Conservation (phyloP, 2,888 invertebrate species). For the Xanthia icteritia region DNA sequence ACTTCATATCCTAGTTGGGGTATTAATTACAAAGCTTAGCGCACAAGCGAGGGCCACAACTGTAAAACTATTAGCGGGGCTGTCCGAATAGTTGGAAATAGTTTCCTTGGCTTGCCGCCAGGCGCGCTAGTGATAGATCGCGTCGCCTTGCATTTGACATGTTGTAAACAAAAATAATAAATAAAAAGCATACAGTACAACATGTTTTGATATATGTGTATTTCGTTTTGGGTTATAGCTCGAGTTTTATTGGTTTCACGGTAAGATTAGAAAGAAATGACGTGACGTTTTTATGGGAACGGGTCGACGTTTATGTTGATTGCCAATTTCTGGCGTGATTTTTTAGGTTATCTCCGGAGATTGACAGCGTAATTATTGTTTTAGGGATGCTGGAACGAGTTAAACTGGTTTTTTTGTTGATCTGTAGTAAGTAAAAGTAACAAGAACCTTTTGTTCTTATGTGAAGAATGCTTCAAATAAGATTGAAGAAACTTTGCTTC, state of each 20-base stretch:
- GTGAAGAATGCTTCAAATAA: background rate
- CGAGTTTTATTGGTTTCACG: constrained; percentile 83
- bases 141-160: constrained; percentile 83
- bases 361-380: constrained; percentile 58
- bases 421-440: background rate
- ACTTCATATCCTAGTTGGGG: constrained; percentile 72
- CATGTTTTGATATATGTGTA: constrained; percentile 82
- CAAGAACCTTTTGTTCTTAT: background rate
- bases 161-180: constrained; percentile 87
- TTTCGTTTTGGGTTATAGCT: constrained; percentile 79
- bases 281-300: constrained; percentile 72
- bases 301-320: constrained; percentile 73
- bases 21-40: constrained; percentile 84
- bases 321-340: constrained; percentile 70
- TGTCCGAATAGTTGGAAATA: constrained; percentile 85
- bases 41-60: constrained; percentile 78
- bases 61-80: constrained; percentile 86
- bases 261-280: constrained; percentile 81
- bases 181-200: constrained; percentile 76
- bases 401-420: constrained; percentile 9
- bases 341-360: constrained; percentile 54
- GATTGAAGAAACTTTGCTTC: background rate
- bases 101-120: constrained; percentile 86
- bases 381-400: constrained; percentile 18
- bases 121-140: constrained; percentile 82